Conservation (phyloP, 2,888 invertebrate species). For the Hyles lineata region DNA sequence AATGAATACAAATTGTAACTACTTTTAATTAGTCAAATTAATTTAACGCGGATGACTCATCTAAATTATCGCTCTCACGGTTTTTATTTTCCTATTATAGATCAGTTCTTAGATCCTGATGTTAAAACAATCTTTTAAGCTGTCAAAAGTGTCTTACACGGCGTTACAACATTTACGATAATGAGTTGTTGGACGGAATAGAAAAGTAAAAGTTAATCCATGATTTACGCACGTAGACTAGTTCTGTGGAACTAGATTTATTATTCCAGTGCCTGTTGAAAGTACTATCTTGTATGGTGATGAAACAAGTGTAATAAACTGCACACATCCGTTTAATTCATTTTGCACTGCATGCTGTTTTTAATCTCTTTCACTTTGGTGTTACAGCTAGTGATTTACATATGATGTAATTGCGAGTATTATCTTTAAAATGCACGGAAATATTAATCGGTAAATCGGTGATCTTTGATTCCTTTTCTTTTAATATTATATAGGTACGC, state of each 20-base stretch:
- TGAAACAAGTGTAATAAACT: not conserved
- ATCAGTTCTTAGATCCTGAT: not conserved
- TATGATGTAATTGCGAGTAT: not conserved
- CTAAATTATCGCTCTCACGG: no score
- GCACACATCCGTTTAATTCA: not conserved
- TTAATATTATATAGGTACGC: no score
- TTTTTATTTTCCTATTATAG: no score
- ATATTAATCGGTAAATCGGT: no score
- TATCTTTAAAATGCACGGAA: not conserved
- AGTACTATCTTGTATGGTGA: conserved; percentile 15
- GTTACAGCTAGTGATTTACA: not conserved
- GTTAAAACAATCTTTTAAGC: not conserved
- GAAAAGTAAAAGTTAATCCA: conserved; percentile 30
- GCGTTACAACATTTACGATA: not conserved
- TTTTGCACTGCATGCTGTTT: not conserved
- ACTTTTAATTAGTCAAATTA: no score
- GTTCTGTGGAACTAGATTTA: conserved; percentile 18
- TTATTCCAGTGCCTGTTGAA: not conserved
- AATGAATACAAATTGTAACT: no score
- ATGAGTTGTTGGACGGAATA: conserved; percentile 13
- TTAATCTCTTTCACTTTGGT: conserved; percentile 18
- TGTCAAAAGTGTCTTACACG: conserved; percentile 9
- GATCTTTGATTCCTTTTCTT: no score
- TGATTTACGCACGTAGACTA: conserved; percentile 3
- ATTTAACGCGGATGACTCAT: no score